Conservation (phyloP, 2,113 vertebrate genomes). For the Scatophagus argus region DNA sequence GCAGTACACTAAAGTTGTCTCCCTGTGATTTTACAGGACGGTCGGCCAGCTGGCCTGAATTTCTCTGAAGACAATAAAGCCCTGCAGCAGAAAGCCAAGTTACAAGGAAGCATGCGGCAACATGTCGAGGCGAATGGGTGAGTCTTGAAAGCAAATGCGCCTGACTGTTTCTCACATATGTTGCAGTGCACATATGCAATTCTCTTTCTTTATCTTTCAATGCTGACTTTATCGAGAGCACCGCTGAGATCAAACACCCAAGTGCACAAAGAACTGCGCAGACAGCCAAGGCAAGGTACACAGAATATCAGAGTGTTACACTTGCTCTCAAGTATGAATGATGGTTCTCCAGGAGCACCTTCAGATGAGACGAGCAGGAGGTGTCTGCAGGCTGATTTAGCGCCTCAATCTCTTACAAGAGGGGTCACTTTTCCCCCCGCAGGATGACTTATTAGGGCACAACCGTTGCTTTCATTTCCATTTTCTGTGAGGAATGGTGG, state of each 20-base stretch:
- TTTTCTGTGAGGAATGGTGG: constrained; percentile 60
- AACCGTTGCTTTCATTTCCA: constrained; percentile 65
- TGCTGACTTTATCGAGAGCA: constrained; percentile 3
- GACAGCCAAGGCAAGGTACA: constrained; percentile 21
- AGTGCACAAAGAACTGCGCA: neutral
- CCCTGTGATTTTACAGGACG: constrained; percentile 39
- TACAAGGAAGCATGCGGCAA: neutral
- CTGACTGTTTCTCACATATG: neutral
- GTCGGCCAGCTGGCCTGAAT: constrained; percentile 23
- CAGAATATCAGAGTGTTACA: constrained; percentile 55
- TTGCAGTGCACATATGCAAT: constrained; percentile 26
- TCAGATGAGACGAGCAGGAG: constrained; percentile 57
- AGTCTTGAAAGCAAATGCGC: constrained; percentile 10
- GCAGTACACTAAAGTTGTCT: constrained; percentile 23
- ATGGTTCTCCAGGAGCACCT: constrained; percentile 59
- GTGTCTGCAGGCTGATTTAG: constrained; percentile 73
- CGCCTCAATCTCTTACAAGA: constrained; percentile 61
- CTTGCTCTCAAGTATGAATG: constrained; percentile 55
- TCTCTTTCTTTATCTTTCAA: constrained; percentile 34
- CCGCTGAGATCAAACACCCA: constrained; percentile 56
- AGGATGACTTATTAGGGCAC: constrained; percentile 68
- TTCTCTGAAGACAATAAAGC: constrained; percentile 27
- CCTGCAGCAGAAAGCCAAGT: neutral
- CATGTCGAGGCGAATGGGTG: neutral
- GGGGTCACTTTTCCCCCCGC: constrained; percentile 57